These are phyloP conservation scores for Caenorhabditis imperialis DNA, from an alignment of 2,888 invertebrate genomes.

Conservation along the genomic window DNA sequence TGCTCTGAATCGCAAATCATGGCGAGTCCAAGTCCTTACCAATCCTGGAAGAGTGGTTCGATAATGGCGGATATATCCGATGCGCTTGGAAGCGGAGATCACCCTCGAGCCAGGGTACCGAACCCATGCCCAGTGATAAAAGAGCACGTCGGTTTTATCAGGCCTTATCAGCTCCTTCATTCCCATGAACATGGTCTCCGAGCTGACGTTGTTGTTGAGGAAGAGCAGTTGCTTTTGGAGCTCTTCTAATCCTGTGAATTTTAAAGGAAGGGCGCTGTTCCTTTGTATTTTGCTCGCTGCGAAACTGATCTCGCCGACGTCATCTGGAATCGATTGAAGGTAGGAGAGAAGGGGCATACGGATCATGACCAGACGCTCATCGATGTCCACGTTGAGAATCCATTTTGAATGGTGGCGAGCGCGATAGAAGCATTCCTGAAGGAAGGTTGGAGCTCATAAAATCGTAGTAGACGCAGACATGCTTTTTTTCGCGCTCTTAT, in stretches of 20 bases:
- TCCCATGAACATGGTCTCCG: background rate
- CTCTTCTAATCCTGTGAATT: background rate
- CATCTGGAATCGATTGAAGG: background rate
- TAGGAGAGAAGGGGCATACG: background rate
- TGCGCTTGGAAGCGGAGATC: background rate
- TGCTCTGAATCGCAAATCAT: background rate
- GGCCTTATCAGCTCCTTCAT: conserved; percentile 6
- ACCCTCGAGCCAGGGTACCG: background rate
- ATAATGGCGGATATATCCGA: conserved; percentile 8
- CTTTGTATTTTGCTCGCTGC: conserved; percentile 3
- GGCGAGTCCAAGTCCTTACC: background rate
- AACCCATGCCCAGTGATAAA: conserved; percentile 12
- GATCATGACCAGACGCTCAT: conserved; percentile 13
- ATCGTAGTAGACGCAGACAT: too few relatives aligned
- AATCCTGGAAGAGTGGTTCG: conserved; percentile 9
- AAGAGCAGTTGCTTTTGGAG: background rate
- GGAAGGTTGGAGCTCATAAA: too few relatives aligned
- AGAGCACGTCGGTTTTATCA: background rate
- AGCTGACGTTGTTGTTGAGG: background rate
- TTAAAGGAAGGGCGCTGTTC: background rate
- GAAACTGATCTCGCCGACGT: conserved; percentile 10
- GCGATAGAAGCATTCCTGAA: conserved; percentile 21
- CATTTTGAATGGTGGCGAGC: conserved; percentile 19
- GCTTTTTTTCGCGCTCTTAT: too few relatives aligned
- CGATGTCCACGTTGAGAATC: conserved; percentile 22